phyloP scores from a whole-genome alignment of 1,140 invertebrate genomes.

The Cydia splendana region DNA sequence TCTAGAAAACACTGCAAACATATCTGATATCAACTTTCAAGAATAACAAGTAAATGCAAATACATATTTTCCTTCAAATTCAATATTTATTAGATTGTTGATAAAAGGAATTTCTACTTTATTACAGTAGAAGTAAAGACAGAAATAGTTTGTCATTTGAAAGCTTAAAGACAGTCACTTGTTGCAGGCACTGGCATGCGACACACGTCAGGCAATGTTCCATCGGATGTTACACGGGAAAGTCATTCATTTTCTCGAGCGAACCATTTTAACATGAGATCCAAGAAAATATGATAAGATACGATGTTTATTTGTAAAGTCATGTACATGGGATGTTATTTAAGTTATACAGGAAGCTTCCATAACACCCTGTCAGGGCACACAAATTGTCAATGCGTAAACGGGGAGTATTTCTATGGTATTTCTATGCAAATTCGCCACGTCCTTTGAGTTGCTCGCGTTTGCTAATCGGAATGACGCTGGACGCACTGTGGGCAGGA shows the following conservation, averaged over 20 bases:
- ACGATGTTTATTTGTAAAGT: too few species aligned
- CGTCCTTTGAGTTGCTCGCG: too few species aligned
- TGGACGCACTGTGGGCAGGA: too few species aligned
- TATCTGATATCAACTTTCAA: neutral
- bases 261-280: neutral
- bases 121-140: neutral
- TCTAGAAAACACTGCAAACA: neutral
- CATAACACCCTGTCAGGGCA: too few species aligned
- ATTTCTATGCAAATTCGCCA: too few species aligned
- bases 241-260: neutral
- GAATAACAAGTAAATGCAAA: slow-evolving; percentile 11
- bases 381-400: too few species aligned
- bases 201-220: slow-evolving; percentile 23
- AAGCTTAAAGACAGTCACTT: slow-evolving; percentile 18
- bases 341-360: too few species aligned
- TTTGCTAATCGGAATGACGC: too few species aligned
- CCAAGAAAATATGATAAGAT: too few species aligned
- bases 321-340: too few species aligned
- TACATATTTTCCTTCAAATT: slow-evolving; percentile 1
- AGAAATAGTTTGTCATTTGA: neutral
- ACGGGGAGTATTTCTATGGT: too few species aligned
- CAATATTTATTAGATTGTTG: neutral
- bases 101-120: neutral
- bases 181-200: slow-evolving; percentile 11
- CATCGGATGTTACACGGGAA: neutral